Evolutionary conservation across 2,113 vertebrate genomes (phyloP).

Genomic region (Sphaerodactylus townsendi): DNA sequence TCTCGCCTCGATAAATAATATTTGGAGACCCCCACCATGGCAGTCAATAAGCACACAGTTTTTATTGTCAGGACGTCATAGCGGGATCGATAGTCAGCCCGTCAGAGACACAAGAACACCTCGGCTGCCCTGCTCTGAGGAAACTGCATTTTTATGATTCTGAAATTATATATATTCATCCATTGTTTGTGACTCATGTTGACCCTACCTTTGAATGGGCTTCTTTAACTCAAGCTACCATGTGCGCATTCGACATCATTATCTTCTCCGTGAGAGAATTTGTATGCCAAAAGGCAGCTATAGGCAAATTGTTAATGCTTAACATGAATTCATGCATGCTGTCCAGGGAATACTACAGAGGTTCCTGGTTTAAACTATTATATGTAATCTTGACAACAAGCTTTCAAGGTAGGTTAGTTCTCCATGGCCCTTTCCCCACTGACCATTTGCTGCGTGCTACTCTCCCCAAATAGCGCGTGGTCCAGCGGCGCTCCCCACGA

Average conservation of each 20-base stretch:
- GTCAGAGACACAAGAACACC: conserved; percentile 58
- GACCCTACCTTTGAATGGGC: conserved; percentile 39
- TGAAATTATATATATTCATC: conserved; percentile 64
- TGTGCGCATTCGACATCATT: conserved; percentile 40
- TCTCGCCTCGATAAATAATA: conserved; percentile 91
- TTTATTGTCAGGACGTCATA: conserved; percentile 81
- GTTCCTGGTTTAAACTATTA: too few species aligned
- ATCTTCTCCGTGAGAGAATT: conserved; percentile 29
- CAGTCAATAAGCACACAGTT: conserved; percentile 89
- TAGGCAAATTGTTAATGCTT: conserved; percentile 45
- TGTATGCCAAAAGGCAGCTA: conserved; percentile 49
- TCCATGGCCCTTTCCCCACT: too few species aligned
- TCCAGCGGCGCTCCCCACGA: too few species aligned
- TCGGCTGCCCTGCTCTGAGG: conserved; percentile 62
- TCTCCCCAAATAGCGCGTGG: too few species aligned
- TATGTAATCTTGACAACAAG: too few species aligned
- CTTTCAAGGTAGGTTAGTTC: too few species aligned
- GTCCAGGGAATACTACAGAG: too few species aligned
- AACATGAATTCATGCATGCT: background rate
- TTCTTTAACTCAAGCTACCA: conserved; percentile 41
- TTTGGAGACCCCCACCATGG: conserved; percentile 84
- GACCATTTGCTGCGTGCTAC: too few species aligned
- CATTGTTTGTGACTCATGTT: conserved; percentile 55
- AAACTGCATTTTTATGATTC: conserved; percentile 68
- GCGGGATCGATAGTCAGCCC: conserved; percentile 82